Base-by-base conservation (phyloP, 2,113 vertebrate genomes). In the Caloenas nicobarica region DNA sequence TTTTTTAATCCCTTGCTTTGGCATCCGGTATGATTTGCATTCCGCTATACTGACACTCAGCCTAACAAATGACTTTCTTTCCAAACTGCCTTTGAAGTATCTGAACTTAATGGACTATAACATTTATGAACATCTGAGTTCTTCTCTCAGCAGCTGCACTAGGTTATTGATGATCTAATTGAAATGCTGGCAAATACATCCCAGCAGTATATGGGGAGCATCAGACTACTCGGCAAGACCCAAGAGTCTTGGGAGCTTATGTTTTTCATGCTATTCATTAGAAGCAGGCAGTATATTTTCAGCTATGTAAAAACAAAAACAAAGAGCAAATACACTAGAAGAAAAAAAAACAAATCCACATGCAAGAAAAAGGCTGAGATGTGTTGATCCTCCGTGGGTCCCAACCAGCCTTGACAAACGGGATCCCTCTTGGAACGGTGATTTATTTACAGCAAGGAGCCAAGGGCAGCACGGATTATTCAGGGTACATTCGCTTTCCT, bases 141-240 rank as follows among this genome's bases (percentile, higher is more conserved):
- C 96, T 97, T 98, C 97, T 98, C 97, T 85, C 96, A 98, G 98
- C 98, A 99, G 98, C 98, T 98, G 98, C 98, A 98, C 98, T 91
- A 72, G 96, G 98, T 99, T 99, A 99, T 98, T 99, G 98, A 99
- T 98, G 98, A 98, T 97, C 98, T 98, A 98, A 99, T 98, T 98
- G 98, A 98, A 97, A 98, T 98, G 98, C 98, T 98, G 98, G 98
- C 98, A 97, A 97, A 97, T 96, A 89, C 33, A 97, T 96, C 95
- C 95, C 94, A 95, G 94, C 95, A 94, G 96, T 90, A 25, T 22
- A 86, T 18, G 91, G 92, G 95, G 95, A 97, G 96, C 94, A 91
- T 71, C 95, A 95, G 95, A 81, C 60, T 71, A 73, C 94, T 92
- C 81, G 48, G 96, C 77, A 61, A 84, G 94, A 89, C 95, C 96